Evolutionary conservation across 2,113 vertebrate genomes (phyloP).

Genomic region (Syrrhaptes paradoxus): DNA sequence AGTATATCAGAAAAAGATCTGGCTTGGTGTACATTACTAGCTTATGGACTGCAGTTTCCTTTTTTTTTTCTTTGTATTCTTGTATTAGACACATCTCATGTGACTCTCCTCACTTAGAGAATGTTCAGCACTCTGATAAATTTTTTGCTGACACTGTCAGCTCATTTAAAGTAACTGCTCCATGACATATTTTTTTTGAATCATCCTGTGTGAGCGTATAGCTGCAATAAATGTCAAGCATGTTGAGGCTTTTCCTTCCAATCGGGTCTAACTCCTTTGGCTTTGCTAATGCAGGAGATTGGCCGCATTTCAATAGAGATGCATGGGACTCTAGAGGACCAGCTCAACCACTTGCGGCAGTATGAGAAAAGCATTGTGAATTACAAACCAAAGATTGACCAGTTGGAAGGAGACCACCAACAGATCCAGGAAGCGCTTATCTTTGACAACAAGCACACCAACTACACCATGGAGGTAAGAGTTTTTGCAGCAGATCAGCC

Average conservation of each 20-base stretch:
- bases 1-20: not conserved
- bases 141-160: constrained; percentile 20
- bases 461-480: constrained; percentile 98
- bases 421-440: constrained; percentile 97
- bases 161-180: not conserved
- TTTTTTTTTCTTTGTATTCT: not conserved
- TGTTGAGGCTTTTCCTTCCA: not conserved
- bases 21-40: not conserved
- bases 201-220: not conserved
- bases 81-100: not conserved
- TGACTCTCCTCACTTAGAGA: not conserved
- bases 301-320: constrained; percentile 98
- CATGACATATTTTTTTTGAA: not conserved
- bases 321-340: constrained; percentile 97
- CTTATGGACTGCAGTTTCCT: not conserved
- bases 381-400: constrained; percentile 99
- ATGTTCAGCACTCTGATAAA: not conserved
- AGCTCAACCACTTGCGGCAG: constrained; percentile 92
- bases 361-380: constrained; percentile 98
- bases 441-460: constrained; percentile 99
- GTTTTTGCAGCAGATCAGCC: not conserved
- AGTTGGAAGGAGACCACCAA: constrained; percentile 97
- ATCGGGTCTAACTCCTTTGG: not conserved
- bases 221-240: not conserved
- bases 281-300: constrained; percentile 85